phyloP scores from a whole-genome alignment of 1,140 invertebrate genomes.

The Drosophila hydei region DNA sequence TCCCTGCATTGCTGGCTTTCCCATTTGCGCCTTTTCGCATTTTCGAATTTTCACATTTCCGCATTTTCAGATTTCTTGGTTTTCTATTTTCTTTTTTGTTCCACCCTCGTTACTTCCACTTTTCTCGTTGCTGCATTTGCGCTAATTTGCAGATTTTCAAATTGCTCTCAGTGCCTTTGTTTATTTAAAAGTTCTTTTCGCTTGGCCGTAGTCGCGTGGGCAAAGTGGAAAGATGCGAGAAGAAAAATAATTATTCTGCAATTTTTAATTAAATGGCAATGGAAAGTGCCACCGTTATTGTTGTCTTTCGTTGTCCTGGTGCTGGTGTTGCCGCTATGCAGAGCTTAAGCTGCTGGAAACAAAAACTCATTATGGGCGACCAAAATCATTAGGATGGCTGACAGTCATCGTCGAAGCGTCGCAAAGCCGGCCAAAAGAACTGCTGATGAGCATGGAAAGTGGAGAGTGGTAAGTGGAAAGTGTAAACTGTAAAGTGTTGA shows the following conservation, averaged over 20 bases:
- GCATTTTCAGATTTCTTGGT: background rate
- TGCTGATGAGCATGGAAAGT: constrained; percentile 51
- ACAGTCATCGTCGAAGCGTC: constrained; percentile 23
- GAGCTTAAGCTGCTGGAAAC: constrained; percentile 78
- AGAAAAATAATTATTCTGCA: constrained; percentile 81
- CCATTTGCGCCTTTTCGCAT: constrained; percentile 30
- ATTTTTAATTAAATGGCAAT: constrained; percentile 82
- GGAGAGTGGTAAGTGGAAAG: constrained; percentile 14
- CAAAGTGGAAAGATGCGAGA: constrained; percentile 51
- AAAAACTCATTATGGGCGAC: constrained; percentile 79
- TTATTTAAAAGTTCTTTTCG: constrained; percentile 68
- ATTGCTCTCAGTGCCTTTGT: constrained; percentile 67
- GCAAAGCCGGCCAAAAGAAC: constrained; percentile 41
- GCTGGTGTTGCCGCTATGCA: constrained; percentile 39
- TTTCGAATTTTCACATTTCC: constrained; percentile 25
- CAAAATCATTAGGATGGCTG: constrained; percentile 67
- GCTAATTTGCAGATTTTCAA: constrained; percentile 81
- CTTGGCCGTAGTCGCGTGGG: constrained; percentile 18
- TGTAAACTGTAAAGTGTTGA: constrained; percentile 34
- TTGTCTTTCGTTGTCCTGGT: constrained; percentile 27
- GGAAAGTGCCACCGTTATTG: constrained; percentile 66
- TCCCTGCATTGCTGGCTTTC: constrained; percentile 45
- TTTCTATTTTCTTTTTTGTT: background rate
- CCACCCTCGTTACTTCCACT: constrained; percentile 5
- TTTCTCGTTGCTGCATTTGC: constrained; percentile 64